Conservation (phyloP, 2,797 vertebrate species). For the Dryobates pubescens region DNA sequence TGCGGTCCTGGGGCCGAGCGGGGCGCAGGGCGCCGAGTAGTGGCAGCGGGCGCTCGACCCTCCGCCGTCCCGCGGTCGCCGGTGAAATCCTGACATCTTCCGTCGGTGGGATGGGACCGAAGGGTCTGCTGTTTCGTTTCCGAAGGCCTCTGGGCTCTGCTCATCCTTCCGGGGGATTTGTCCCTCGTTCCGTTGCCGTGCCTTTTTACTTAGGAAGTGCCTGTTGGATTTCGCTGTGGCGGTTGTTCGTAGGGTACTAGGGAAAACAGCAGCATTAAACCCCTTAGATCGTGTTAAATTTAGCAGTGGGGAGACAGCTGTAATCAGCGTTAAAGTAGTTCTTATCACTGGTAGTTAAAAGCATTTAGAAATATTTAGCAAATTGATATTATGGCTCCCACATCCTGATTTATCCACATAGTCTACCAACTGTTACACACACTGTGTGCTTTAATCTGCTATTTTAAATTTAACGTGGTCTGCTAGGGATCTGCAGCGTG, state of each 20-base stretch:
- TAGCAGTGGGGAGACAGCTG: constrained; percentile 48
- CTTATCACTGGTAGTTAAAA: background rate
- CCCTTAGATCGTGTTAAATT: constrained; percentile 28
- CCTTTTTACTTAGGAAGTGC: background rate
- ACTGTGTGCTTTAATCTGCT: constrained; percentile 38
- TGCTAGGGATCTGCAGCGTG: background rate
- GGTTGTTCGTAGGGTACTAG: background rate
- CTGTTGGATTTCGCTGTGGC: background rate
- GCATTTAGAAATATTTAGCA: constrained; percentile 36
- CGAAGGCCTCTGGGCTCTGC: background rate
- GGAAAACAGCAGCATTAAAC: background rate
- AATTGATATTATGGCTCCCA: constrained; percentile 37
- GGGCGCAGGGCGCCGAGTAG: background rate
- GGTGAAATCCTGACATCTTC: background rate
- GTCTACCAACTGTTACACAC: constrained; percentile 54
- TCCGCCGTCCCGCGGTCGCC: background rate
- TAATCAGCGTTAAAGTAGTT: background rate
- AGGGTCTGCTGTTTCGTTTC: background rate
- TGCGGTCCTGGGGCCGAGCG: background rate
- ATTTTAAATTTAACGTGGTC: constrained; percentile 16
- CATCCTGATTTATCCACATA: background rate
- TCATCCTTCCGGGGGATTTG: background rate
- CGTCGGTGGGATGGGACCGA: background rate
- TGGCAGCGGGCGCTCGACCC: background rate
- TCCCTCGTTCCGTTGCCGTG: background rate